A percentile compares a stretch with the other conserved stretches of the same genome.
Evolutionary conservation across 37 sponge, comb jelly and placozoan genomes (phyloP).

Genomic region (Petrosia ficiformis): DNA sequence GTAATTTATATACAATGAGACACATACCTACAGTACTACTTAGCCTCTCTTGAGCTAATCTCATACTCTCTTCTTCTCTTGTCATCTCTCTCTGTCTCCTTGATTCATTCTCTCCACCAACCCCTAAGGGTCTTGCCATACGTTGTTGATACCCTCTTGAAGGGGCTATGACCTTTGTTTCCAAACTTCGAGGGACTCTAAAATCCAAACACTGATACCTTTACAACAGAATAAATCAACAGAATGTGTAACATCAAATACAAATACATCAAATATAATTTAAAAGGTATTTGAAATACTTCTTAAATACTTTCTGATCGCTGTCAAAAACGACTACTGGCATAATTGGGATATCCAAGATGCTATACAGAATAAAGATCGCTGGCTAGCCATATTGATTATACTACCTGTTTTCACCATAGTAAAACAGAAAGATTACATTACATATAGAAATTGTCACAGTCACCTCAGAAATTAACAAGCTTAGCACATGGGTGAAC

Average conservation of each 20-base stretch:
- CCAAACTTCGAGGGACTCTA: conserved; percentile 32
- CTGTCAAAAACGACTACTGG: too few species aligned
- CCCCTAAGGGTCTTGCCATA: not conserved
- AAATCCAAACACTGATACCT: conserved; percentile 55
- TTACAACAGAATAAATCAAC: not conserved
- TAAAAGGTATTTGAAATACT: too few species aligned
- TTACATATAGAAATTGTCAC: too few species aligned
- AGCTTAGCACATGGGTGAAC: too few species aligned
- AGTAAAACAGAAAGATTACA: too few species aligned
- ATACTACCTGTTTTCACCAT: too few species aligned
- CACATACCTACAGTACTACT: not conserved
- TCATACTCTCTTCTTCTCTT: not conserved
- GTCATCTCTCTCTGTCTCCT: not conserved
- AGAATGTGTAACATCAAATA: not conserved
- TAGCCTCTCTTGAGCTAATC: not conserved
- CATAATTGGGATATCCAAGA: too few species aligned
- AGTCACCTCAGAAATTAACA: too few species aligned
- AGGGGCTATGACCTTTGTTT: not conserved
- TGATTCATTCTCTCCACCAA: not conserved
- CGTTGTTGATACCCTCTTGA: not conserved
- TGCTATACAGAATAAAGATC: too few species aligned
- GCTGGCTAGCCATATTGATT: too few species aligned
- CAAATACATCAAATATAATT: too few species aligned
- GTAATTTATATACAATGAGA: not conserved
- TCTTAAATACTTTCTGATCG: too few species aligned